Base-by-base conservation (phyloP, 35 echinoderm and acorn worm genomes). In the Patiria miniata region DNA sequence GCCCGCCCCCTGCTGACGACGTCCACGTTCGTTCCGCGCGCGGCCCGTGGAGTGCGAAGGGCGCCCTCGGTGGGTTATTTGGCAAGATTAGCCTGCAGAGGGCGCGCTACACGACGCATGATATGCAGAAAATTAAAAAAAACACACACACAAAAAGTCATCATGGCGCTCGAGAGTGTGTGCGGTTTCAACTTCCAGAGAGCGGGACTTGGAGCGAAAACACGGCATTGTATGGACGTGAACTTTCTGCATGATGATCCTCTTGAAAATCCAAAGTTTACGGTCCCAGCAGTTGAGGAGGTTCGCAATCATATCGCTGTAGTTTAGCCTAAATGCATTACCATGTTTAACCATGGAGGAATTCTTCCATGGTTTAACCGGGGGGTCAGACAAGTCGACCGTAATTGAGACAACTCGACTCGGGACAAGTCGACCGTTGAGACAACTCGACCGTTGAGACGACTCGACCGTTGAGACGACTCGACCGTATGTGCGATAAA, bases 241-340 rank as follows among this genome's bases (percentile, higher is more conserved):
- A 82, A 81, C 58, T 81, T 92, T 17, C 19, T 79, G 21, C 55
- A 52, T 34, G 84, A 92, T 87, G 90, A 92, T 69, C 90, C 90
- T 15, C 60, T 92, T 30, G 39, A 57, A 60, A 55, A 89, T 51
- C 76, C 92, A 1, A 94, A 94, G 81, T 94, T 94, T 50, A 89
- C 77, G 9, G 87, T 94, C 19, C 92, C 92, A 65, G 68, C 92
- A 57, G 76, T 94, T 88, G 54, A 80, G 9, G 92, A 94, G 77
- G 92, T 94, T 85, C 79, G 85, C 82, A 0, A 17, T 61, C 36
- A 54, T 26, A 23, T 86, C 6, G 30, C 39, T 86, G 16, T n/a
- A 17, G 54, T 29, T 16, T 15, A 23, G 8, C 8, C 12, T 8
- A 29, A 32, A 12, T 55, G 34, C 18, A 82, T 82, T 36, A 19